phyloP scores from a whole-genome alignment of 2,113 vertebrate genomes.

The Trogon melanurus region DNA sequence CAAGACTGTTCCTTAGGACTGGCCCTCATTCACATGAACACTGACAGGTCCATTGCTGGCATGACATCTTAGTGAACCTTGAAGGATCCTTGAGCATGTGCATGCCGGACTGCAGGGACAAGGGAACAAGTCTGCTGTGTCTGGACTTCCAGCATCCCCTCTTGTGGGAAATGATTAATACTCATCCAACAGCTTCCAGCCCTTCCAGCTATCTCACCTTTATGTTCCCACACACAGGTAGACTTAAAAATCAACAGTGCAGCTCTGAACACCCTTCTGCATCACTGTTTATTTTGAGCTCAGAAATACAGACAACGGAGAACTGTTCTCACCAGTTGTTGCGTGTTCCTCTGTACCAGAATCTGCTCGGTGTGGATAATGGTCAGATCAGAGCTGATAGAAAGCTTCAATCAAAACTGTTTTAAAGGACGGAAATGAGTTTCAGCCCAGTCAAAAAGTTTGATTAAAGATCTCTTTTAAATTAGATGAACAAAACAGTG shows the following conservation, averaged over 20 bases:
- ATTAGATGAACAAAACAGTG: not conserved
- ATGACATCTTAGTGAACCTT: not conserved
- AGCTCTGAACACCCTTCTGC: not conserved
- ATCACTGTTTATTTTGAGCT: not conserved
- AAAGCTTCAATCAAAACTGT: not conserved
- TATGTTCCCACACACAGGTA: not conserved
- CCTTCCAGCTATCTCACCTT: not conserved
- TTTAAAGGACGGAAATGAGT: not conserved
- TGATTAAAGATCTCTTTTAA: not conserved
- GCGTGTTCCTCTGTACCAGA: not conserved
- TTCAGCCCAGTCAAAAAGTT: not conserved
- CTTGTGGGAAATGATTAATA: not conserved
- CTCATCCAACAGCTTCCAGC: not conserved
- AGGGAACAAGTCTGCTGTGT: not conserved
- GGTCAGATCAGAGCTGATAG: not conserved
- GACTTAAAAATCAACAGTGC: not conserved
- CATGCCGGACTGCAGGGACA: not conserved
- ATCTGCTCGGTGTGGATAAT: not conserved
- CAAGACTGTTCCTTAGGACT: not conserved
- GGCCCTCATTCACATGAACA: not conserved
- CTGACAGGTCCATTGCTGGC: not conserved
- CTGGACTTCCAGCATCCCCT: not conserved
- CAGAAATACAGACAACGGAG: not conserved
- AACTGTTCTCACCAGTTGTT: not conserved
- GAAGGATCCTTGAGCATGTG: not conserved